Evolutionary conservation across 2,888 invertebrate genomes (phyloP).

Genomic region (Crioceris asparagi): DNA sequence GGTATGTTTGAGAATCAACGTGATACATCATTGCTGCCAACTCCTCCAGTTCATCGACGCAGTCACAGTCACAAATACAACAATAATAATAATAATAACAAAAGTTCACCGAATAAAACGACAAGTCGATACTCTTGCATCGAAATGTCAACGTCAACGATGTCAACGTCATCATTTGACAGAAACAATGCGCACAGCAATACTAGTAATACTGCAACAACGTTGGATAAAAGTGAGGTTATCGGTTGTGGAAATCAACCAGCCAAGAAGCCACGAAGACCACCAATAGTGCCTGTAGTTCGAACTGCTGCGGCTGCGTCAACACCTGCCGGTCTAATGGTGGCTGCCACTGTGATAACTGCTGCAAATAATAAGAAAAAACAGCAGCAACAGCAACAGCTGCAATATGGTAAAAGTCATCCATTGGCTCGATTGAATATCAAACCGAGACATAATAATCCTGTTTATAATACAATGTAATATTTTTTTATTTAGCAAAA

Average conservation of each 20-base stretch:
- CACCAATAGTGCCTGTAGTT: constrained; percentile 39
- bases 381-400: no score
- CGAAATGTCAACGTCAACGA: constrained; percentile 31
- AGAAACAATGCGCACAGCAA: not conserved
- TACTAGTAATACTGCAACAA: no score
- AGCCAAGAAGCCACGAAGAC: no score
- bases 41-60: constrained; percentile 19
- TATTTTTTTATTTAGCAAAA: constrained; percentile 24
- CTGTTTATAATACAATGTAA: constrained; percentile 87
- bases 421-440: constrained; percentile 79
- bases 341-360: constrained; percentile 58
- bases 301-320: no score
- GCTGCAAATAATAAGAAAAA: constrained; percentile 56
- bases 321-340: constrained; percentile 41
- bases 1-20: constrained; percentile 58
- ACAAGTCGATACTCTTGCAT: constrained; percentile 30
- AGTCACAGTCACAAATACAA: no score
- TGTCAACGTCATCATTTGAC: no score
- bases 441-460: constrained; percentile 67
- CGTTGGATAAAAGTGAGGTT: constrained; percentile 23
- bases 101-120: constrained; percentile 16
- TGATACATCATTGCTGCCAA: constrained; percentile 23
- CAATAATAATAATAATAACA: constrained; percentile 10
- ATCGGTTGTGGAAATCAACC: no score
- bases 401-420: constrained; percentile 89